Base-by-base conservation (phyloP, 2,113 vertebrate species). In the Calyptomena viridis region DNA sequence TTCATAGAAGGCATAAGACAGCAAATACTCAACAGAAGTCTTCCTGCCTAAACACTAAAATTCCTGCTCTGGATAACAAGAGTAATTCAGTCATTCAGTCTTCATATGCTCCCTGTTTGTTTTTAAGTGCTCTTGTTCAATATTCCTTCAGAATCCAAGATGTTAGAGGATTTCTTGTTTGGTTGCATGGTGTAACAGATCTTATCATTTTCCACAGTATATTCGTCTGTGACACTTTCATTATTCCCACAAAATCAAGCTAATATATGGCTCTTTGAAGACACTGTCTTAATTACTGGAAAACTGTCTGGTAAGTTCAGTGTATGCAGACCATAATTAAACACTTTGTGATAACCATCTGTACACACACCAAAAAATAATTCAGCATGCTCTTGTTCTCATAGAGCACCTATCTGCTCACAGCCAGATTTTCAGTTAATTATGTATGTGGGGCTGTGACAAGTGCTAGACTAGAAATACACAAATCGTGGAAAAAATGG, bases 181-280 rank as follows among this genome's bases (percentile, higher is more conserved):
- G 6, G 21, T 63, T 69, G 67, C 68, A 63, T 19, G 58, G 21
- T 55, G 18, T 96, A 96, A 95, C 59, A 55, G 56, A 40, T 97
- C 19, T 82, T 94, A 22, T 81, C 42, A 7, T 84, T 59, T 96
- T 76, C 89, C 95, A 67, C 97, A 99, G 99, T 99, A 95, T 99
- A 99, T 94, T 99, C 99, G 0, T 99, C 98, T 3, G 97, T 99
- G 92, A 99, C 98, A 0, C 96, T 99, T 92, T 98, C 98, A 1
- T 97, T 99, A 82, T 97, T 98, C 42, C 97, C 98, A n/a, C 97
- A 98, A 98, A 99, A 95, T 87, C 98, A 98, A 97, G 99, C 99
- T 78, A 99, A 99, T 97, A 97, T 99, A 92, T 99, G 99, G 99
- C 97, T 99, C 21, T 99, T 98, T 97, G 98, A 99, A 94, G 98